A percentile compares a stretch with the other conserved stretches of the same genome.
These are phyloP conservation scores for Gastracanthus pulcherrimus DNA, from an alignment of 2,888 invertebrate species.

Conservation along the genomic window DNA sequence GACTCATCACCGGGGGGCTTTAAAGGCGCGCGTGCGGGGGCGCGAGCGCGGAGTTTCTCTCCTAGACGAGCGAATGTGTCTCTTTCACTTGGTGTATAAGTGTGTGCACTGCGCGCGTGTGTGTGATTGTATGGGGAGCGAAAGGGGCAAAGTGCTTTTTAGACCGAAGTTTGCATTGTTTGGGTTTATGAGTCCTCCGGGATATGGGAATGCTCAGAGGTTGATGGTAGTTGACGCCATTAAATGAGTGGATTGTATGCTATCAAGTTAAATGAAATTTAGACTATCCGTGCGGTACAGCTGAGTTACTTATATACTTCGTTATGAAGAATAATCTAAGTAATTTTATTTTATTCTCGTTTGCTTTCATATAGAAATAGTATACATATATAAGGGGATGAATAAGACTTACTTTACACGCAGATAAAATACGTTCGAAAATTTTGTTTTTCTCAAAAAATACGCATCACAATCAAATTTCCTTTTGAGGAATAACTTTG, in stretches of 20 bases:
- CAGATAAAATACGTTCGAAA: no score
- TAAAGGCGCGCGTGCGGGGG: not conserved
- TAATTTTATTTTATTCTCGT: no score
- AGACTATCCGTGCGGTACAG: not conserved
- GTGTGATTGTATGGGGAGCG: no score
- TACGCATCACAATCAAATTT: no score
- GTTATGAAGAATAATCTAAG: no score
- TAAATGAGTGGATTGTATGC: not conserved
- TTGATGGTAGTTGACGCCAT: not conserved
- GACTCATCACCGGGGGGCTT: conserved; percentile 13
- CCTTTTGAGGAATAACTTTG: no score
- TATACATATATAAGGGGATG: no score
- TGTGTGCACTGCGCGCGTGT: no score
- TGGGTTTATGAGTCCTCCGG: not conserved
- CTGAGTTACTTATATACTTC: no score
- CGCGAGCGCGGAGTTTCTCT: not conserved
- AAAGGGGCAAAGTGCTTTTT: not conserved
- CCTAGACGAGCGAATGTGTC: not conserved
- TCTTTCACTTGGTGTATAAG: not conserved
- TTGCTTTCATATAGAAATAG: no score
- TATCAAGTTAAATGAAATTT: not conserved
- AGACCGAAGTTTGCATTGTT: not conserved
- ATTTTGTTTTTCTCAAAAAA: no score
- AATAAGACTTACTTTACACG: no score
- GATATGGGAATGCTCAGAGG: not conserved